phyloP scores from a whole-genome alignment of 2,888 invertebrate genomes.

The Eledona agricola region DNA sequence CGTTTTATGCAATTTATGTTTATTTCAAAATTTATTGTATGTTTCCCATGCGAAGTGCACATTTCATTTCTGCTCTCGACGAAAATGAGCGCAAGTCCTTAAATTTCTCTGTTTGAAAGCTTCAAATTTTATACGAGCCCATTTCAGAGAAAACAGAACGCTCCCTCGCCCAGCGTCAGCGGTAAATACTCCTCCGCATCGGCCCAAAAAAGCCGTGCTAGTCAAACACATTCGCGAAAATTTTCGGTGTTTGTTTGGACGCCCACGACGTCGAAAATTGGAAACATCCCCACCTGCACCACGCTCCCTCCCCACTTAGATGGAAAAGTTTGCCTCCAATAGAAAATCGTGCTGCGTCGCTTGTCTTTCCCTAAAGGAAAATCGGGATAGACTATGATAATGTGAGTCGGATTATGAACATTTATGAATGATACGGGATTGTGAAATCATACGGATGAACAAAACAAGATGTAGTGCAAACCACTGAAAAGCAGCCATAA shows the following conservation, averaged over 20 bases:
- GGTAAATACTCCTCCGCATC: conserved; percentile 29
- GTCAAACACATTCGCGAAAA: too few species aligned
- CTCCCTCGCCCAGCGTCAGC: conserved; percentile 27
- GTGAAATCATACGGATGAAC: too few species aligned
- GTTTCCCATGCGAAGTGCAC: too few species aligned
- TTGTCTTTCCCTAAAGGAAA: conserved; percentile 15
- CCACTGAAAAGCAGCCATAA: too few species aligned
- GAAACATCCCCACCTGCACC: conserved; percentile 27
- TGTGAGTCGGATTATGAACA: conserved; percentile 1
- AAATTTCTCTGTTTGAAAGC: conserved; percentile 20
- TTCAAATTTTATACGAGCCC: conserved; percentile 21
- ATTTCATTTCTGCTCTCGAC: not conserved
- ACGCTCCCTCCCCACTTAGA: conserved; percentile 18
- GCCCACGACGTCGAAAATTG: conserved; percentile 25
- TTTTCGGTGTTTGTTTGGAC: conserved; percentile 10
- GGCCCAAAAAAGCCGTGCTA: conserved; percentile 19
- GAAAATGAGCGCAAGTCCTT: conserved; percentile 17
- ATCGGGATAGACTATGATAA: conserved; percentile 14
- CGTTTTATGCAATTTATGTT: too few species aligned
- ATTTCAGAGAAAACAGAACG: conserved; percentile 17
- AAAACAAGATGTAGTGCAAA: too few species aligned
- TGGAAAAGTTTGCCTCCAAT: conserved; percentile 32
- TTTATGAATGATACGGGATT: conserved; percentile 1
- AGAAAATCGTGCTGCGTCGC: conserved; percentile 11
- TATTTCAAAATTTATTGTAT: too few species aligned